These are phyloP conservation scores for Varanus salvator DNA, from an alignment of 2,113 vertebrate genomes.

Conservation along the genomic window DNA sequence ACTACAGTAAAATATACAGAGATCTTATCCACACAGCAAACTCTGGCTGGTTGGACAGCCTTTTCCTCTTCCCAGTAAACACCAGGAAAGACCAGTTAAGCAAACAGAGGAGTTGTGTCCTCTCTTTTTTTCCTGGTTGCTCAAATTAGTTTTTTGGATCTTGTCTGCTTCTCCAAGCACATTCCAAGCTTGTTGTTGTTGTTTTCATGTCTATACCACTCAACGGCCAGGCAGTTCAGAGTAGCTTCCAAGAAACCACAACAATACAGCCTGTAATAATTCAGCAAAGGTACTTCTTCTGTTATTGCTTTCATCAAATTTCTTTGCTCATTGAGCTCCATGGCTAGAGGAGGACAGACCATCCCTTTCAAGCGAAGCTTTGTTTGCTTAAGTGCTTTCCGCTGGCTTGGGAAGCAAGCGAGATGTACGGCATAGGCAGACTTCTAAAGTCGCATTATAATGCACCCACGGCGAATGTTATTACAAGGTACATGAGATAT, in stretches of 20 bases:
- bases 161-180: no score
- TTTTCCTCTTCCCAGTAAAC: background rate
- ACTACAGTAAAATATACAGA: background rate
- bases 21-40: background rate
- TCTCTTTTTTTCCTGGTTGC: background rate
- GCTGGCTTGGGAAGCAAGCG: background rate
- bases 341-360: rapidly evolving
- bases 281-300: background rate
- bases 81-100: background rate
- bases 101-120: background rate
- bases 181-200: background rate
- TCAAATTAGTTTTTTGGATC: no score
- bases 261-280: background rate
- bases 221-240: no score
- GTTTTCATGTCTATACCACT: no score
- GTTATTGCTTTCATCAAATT: background rate
- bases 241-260: background rate
- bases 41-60: background rate
- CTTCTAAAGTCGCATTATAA: conserved; percentile 21
- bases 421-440: background rate
- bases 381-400: conserved; percentile 4
- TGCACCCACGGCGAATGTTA: conserved; percentile 39
- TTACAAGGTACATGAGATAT: conserved; percentile 45
- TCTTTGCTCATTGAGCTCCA: background rate
- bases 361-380: background rate